Base-by-base conservation (phyloP, 2,113 vertebrate genomes). In the Myotis davidii region DNA sequence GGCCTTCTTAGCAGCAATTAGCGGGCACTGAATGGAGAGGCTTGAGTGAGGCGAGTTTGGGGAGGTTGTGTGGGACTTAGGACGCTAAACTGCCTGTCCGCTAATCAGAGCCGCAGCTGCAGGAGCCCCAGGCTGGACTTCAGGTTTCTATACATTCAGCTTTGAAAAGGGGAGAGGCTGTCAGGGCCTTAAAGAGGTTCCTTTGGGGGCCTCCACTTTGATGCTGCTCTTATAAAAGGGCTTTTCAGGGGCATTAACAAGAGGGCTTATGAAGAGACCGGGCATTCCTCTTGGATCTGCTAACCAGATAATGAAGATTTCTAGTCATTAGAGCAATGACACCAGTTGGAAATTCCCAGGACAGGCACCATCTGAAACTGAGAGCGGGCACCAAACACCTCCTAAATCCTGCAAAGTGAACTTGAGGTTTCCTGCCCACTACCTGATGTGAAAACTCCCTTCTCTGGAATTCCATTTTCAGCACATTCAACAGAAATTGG, bases 191-290 rank as follows among this genome's bases (percentile, higher is more conserved):
- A 65, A 74, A 82, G n/a, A 70, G 29, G 59, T 10, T 39, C 37
- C 37, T 39, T 39, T 39, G 37, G 37, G 37, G 37, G 37, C 37
- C 37, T 39, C 37, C 37, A 39, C 73, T 92, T 69, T 88, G 73
- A 87, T 18, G 50, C 23, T 0, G 0, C 56, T 87, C 56, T 79
- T 25, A 20, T 25, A 54, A 96, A 74, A 45, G 0, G 6, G 83
- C 70, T 83, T 81, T 93, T 78, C 70, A 69, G 39, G 23, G 84
- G 34, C 81, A 39, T 77, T 93, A 91, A 37, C 52, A 70, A 93
- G 13, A 50, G 52, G 59, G 64, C 17, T 76, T 32, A 18, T 6
- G 77, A 56, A 74, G 70, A 69, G 25, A 48, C 16, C 20, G 16
- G 45, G 69, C 27, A 12, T n/a, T 37, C 69, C 12, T 29, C 6